Percentiles rank a stretch among this genome's conserved stretches.
These are phyloP conservation scores for Zele albiditarsus DNA, from an alignment of 2,888 invertebrate species.

Conservation along the genomic window DNA sequence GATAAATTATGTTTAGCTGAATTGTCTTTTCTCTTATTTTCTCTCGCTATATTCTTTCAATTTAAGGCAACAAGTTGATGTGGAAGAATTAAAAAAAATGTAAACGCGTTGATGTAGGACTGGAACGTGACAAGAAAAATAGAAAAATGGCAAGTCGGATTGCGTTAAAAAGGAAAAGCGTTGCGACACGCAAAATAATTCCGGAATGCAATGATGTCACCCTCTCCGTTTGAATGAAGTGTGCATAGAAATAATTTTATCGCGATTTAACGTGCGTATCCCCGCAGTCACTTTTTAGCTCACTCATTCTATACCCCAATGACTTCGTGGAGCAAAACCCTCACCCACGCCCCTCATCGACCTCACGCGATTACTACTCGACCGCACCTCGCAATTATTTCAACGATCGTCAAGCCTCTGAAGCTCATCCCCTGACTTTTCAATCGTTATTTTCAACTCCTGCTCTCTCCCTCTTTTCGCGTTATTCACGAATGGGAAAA, in stretches of 20 bases:
- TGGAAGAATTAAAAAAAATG: conserved; percentile 25
- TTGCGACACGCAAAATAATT: conserved; percentile 35
- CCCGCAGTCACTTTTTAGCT: neutral
- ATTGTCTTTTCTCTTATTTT: neutral
- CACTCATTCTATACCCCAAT: neutral
- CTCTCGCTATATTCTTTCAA: neutral
- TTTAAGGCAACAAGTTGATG: conserved; percentile 48
- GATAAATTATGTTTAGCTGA: neutral
- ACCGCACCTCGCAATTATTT: conserved; percentile 18
- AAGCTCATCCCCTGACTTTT: conserved; percentile 11
- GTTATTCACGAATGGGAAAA: neutral
- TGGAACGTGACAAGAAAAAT: conserved; percentile 16
- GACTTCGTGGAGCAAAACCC: neutral
- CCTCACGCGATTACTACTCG: conserved; percentile 4
- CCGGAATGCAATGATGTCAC: conserved; percentile 42
- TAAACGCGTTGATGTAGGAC: conserved; percentile 35
- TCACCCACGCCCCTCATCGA: neutral
- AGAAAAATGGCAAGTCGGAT: conserved; percentile 28
- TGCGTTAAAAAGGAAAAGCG: conserved; percentile 26
- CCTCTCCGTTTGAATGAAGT: conserved; percentile 41
- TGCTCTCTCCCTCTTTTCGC: neutral
- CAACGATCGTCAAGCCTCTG: conserved; percentile 11
- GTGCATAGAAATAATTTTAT: conserved; percentile 44
- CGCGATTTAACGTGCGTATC: conserved; percentile 6
- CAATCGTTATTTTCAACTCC: conserved; percentile 14